These are phyloP conservation scores for Zhengitettix transpicula DNA, from an alignment of 2,888 invertebrate genomes.

Conservation along the genomic window DNA sequence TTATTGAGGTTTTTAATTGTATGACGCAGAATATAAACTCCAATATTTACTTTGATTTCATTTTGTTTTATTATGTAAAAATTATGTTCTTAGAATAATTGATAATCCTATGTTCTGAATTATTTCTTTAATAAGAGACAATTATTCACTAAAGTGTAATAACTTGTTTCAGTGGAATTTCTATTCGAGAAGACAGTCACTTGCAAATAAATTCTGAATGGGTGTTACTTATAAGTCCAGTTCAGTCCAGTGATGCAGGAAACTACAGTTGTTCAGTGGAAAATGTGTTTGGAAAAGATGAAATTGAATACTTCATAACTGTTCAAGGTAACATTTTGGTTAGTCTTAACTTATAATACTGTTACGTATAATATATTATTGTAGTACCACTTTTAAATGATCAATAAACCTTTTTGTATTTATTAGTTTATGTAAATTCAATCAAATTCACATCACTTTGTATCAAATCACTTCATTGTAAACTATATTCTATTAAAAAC, in stretches of 20 bases:
- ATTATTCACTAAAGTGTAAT: neutral
- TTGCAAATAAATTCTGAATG: conserved; percentile 18
- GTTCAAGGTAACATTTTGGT: conserved; percentile 5
- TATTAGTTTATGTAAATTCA: too few relatives aligned
- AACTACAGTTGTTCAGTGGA: conserved; percentile 80
- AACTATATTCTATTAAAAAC: too few relatives aligned
- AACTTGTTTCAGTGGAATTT: conserved; percentile 3
- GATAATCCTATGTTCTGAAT: neutral
- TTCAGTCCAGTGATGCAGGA: conserved; percentile 67
- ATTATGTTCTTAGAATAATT: too few relatives aligned
- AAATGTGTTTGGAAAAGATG: conserved; percentile 22
- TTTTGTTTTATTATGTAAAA: too few relatives aligned
- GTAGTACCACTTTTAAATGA: too few relatives aligned
- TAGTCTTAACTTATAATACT: neutral
- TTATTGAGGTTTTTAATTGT: too few relatives aligned
- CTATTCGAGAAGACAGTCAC: conserved; percentile 3
- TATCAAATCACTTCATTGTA: neutral
- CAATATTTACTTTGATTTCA: too few relatives aligned
- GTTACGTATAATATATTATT: neutral
- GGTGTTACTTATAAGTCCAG: conserved; percentile 20
- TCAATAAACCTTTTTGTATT: too few relatives aligned
- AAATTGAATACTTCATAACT: conserved; percentile 19
- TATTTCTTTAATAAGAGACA: neutral
- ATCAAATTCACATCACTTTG: neutral
- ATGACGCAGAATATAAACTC: too few relatives aligned